Base-by-base conservation (phyloP, 2,113 vertebrate genomes). In the Sturnus vulgaris region DNA sequence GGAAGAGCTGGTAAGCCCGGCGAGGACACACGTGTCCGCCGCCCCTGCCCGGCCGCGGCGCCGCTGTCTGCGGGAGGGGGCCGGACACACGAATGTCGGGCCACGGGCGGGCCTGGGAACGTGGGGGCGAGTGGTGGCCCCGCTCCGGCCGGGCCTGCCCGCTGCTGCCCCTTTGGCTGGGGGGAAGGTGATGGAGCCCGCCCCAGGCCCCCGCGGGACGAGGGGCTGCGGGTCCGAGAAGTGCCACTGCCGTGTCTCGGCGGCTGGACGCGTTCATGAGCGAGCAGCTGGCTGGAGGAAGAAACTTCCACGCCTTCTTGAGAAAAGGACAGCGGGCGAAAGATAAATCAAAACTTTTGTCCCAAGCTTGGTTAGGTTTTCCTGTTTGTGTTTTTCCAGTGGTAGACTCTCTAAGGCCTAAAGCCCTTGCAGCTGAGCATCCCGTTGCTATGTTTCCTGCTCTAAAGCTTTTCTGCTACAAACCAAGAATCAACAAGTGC, bases 1-100 rank as follows among this genome's bases (percentile, higher is more conserved):
- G 96, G 82, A 97, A 97, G 95, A 96, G 97, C 97, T 98, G 98
- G 98, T 98, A 96, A 98, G 98, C 70, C 37, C 37, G 50, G 91
- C 19, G 18, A 18, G 12, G 4, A 52, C 57, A 56, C 49, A 6
- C 50, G 42, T 44, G 33, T 15, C 37, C 18, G 12, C 42, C 15
- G 14, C 15, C 49, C 11, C 28, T 40, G 70, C 25, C 13, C 35
- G 24, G 44, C n/a, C 44, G 22, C 55, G 10, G 82, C 13, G 37
- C 35, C 7, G 23, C 23, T 44, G 2, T 9, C 14, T 20, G 30
- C 17, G 25, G 22, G 28, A 57, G 13, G 9, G 21, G 23, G 3
- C 15, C 12, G 39, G 18, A 5, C 57, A 4, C 6, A 42, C 40
- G 15, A 42, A 42, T 25, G 0, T 3, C 5, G 24, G 5, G 4